Base-by-base conservation (phyloP, 2,797 vertebrate genomes). In the Eulemur mongoz region DNA sequence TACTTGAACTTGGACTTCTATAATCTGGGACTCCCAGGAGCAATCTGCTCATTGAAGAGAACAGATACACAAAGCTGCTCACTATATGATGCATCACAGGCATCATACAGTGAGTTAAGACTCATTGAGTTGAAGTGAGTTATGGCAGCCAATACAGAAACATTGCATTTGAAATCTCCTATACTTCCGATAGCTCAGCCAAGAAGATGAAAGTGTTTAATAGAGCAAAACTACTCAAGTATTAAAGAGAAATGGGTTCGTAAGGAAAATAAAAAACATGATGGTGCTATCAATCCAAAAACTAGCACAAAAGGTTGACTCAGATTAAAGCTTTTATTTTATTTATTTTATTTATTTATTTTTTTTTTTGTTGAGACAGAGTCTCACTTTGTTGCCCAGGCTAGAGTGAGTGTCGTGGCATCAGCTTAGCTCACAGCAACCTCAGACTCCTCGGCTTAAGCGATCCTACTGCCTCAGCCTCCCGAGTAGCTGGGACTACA, bases 251-350 rank as follows among this genome's bases (percentile, higher is more conserved):
- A 86, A 87, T 18, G 38, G 32, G 25, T 65, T 94, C 59, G 81
- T 57, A 78, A 91, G 87, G 20, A 69, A 83, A 76, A 89, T 30
- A 75, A 94, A 94, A 91, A 72, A 61, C 8, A 83, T 7, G 32
- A 35, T 40, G 25, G 32, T 48, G 65, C 18, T 90, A n/a, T 27
- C 69, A 73, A 73, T 50, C 22, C 27, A 89, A 80, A 82, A 80
- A 78, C 79, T 25, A 82, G 82, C 54, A 69, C 30, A 80, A 95
- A 25, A 57, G 7, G 91, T 0, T 40, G 15, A n/a, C 13, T 85
- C 45, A 81, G 43, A 69, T 11, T 82, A 83, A 78, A 93, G 18
- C 30, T 80, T 96, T 90, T 89, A 75, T 76, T 90, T 80, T 63
- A 25, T n/a, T n/a, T n/a, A n/a, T n/a, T n/a, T n/a, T n/a, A n/a